Percentiles rank a stretch among this genome's conserved stretches.
Conservation (phyloP, 2,888 invertebrate genomes). For the Agriotes lineatus region DNA sequence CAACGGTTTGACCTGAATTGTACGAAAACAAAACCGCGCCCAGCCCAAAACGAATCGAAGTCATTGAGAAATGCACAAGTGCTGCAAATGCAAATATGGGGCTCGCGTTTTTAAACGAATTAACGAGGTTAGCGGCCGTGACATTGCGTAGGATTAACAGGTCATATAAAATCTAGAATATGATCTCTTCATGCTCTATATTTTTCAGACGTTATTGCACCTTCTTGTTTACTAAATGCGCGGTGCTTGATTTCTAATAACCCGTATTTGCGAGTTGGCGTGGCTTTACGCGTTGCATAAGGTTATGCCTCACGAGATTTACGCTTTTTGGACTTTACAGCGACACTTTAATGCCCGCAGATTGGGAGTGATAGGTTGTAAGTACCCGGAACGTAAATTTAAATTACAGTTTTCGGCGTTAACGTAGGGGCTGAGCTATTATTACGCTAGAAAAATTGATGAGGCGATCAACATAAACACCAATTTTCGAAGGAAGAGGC, state of each 20-base stretch:
- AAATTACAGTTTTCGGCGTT: conserved; percentile 12
- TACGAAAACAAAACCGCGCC: background rate
- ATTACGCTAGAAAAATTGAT: background rate
- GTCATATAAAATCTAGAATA: conserved; percentile 21
- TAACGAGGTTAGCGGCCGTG: conserved; percentile 33
- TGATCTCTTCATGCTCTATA: conserved; percentile 33
- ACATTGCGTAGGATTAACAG: conserved; percentile 31
- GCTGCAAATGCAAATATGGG: conserved; percentile 3
- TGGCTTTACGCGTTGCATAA: background rate
- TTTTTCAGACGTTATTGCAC: conserved; percentile 25
- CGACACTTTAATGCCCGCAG: background rate
- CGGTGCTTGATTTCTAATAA: conserved; percentile 8
- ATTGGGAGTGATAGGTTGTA: background rate
- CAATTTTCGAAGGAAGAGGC: conserved; percentile 1
- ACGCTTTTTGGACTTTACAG: background rate
- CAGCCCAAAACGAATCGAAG: conserved; percentile 1
- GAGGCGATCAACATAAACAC: conserved; percentile 7
- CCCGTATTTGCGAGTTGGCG: background rate
- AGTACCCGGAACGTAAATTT: background rate
- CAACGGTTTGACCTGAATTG: background rate
- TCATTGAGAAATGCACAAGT: conserved; percentile 13
- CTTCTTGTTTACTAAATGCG: conserved; percentile 20
- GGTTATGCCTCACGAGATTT: too few relatives aligned
- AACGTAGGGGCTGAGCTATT: background rate
- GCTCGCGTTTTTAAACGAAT: conserved; percentile 9